Conservation (phyloP, 2,113 vertebrate genomes). For the Penelope pileata region DNA sequence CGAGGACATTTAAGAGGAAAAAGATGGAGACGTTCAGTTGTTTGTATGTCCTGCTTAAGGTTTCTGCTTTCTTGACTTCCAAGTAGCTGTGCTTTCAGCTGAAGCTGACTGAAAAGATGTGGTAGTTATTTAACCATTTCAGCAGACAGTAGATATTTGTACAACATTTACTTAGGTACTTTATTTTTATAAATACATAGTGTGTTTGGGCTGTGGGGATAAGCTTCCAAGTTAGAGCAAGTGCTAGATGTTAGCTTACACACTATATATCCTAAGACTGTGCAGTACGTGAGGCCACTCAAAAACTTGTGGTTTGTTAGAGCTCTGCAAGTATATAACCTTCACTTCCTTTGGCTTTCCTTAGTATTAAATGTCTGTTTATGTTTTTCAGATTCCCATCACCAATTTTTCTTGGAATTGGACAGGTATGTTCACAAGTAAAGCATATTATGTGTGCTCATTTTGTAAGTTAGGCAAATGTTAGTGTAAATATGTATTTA, state of each 20-base stretch:
- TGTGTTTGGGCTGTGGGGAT: neutral
- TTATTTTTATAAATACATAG: neutral
- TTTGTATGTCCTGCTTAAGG: neutral
- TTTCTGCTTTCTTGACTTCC: neutral
- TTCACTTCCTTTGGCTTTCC: neutral
- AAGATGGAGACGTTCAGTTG: neutral
- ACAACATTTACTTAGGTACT: neutral
- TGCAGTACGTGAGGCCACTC: neutral
- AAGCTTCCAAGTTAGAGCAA: neutral
- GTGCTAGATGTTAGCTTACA: neutral
- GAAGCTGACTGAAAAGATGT: accelerated
- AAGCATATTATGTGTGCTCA: neutral
- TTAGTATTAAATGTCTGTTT: conserved; percentile 20
- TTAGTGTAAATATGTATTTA: neutral
- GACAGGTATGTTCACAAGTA: conserved; percentile 76
- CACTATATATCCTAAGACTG: neutral
- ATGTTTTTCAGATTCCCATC: conserved; percentile 67
- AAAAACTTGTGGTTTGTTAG: neutral
- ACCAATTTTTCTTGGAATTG: conserved; percentile 78
- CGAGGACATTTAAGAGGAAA: neutral
- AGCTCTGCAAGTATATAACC: neutral
- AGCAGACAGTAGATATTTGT: neutral
- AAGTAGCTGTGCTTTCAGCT: neutral
- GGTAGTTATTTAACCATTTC: neutral
- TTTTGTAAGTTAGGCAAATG: neutral